phyloP scores from a whole-genome alignment of 2,888 invertebrate genomes.

The Cenopis cana region DNA sequence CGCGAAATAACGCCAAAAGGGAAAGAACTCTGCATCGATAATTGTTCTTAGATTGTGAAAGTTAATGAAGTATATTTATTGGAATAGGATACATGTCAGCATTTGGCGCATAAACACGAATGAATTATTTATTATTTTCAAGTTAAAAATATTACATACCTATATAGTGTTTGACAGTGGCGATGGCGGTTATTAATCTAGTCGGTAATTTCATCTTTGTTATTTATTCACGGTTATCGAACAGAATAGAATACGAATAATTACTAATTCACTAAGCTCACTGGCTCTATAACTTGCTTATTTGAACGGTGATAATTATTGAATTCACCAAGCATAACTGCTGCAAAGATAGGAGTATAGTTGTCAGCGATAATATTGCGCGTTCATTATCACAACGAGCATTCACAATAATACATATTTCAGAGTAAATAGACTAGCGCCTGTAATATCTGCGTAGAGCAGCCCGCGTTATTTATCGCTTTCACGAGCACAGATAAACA shows the following conservation, averaged over 20 bases:
- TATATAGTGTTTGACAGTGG: too few relatives aligned
- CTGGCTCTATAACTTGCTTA: background rate
- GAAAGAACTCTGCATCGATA: background rate
- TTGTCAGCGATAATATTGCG: slow-evolving; percentile 10
- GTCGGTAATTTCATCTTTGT: too few relatives aligned
- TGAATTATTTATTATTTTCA: background rate
- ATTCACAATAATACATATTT: slow-evolving; percentile 46
- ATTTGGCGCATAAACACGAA: background rate
- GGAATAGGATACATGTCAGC: background rate
- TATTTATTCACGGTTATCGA: background rate
- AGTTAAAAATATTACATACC: background rate
- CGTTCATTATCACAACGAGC: slow-evolving; percentile 39
- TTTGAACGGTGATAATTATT: background rate
- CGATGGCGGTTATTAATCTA: too few relatives aligned
- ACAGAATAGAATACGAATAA: background rate
- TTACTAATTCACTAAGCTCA: background rate
- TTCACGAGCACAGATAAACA: slow-evolving; percentile 78
- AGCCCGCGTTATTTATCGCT: slow-evolving; percentile 73
- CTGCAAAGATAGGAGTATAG: background rate
- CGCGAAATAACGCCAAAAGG: background rate
- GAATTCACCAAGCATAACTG: background rate
- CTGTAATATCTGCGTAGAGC: slow-evolving; percentile 68
- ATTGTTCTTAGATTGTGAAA: background rate
- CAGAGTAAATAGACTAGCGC: slow-evolving; percentile 54
- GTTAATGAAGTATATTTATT: too few relatives aligned